Base-by-base conservation (phyloP, 2,888 invertebrate species). In the Germaria angustata region DNA sequence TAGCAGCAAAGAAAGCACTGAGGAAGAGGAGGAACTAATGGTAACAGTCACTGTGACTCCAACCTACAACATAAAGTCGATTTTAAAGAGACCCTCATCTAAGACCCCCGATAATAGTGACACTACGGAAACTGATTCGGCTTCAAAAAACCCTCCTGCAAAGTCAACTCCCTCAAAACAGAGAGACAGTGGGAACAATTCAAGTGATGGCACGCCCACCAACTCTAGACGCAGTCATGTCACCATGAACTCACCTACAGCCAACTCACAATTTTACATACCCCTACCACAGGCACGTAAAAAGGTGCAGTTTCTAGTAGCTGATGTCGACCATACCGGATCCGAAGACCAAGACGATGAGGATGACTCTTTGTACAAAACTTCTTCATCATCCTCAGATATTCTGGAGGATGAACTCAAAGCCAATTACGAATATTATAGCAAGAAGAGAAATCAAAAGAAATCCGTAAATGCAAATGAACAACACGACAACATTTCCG, bases 251-350 rank as follows among this genome's bases (percentile, higher is more conserved):
- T 85, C 87, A 72, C 85, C 88, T 13, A 86, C 87, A 82, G 86
- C 89, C 66, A 89, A 86, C 77, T 88, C 90, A 65, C 89, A 89
- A 85, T 90, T 90, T 86, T 90, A 90, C 68, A 87, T 89, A 81
- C 88, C 88, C 13, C 84, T 88, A 61, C 88, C 89, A 22, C 86
- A 84, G 83, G 85, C 86, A 24, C 93, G 95, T 87, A 95, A 94
- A 92, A 94, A 94, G 87, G 95, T 95, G 81, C 94, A 95, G 89
- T 95, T 95, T 92, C 92, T 94, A 87, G 94, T 95, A 57, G 94
- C 94, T 92, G 94, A 93, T 87, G 32, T 8, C 9, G 65, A 78
- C 15, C 24, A 55, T 9, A 61, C 66, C 2, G 51, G 68, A 13
- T 73, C 57, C 28, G 73, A 76, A 36, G 71, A 49, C 4, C 81